Base-by-base conservation (phyloP, 2,888 invertebrate species). In the Sminthurides aquaticus region DNA sequence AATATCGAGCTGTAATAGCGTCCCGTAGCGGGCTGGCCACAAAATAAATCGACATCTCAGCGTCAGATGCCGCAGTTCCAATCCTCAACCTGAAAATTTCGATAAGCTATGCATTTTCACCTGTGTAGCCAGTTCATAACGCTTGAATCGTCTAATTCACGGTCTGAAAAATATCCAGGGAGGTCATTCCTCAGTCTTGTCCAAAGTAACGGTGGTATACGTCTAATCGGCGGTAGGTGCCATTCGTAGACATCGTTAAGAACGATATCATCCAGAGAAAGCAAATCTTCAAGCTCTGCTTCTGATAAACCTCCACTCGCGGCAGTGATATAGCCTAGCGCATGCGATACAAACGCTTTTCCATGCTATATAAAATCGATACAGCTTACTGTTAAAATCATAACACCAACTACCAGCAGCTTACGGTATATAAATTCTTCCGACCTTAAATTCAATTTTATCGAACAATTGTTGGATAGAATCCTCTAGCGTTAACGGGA, bases 201-300 rank as follows among this genome's bases (percentile, higher is more conserved):
- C 97, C 97, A 98, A 26, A 98, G 80, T 24, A 98, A 79, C 0
- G 97, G 96, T 0, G 97, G 97, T 69, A 97, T 97, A 67, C 97
- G 83, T 66, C 97, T 82, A 0, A 93, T 92, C 0, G 98, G 98
- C 1, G 98, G 98, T 76, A 98, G 82, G 82, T 98, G 97, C 80
- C 98, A 98, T 78, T 98, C 97, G 77, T 97, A 97, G 0, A 97
- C 96, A 76, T 97, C 97, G 77, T 97, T 96, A 65, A 97, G 79
- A 0, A 92, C 95, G 77, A 90, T 91, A 77, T 98, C 98, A 75
- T 98, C 98, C 62, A 98, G 78, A 0, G 97, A 97, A 49, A 76
- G 73, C 67, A 96, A 80, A 80, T 98, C 97, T 79, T 98, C 97
- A 1, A 98, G 83, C 77, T 98, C 98, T 0, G 94, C 92, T 78